Evolutionary conservation across 1,140 invertebrate genomes (phyloP).

Genomic region (Coptotermes formosanus): DNA sequence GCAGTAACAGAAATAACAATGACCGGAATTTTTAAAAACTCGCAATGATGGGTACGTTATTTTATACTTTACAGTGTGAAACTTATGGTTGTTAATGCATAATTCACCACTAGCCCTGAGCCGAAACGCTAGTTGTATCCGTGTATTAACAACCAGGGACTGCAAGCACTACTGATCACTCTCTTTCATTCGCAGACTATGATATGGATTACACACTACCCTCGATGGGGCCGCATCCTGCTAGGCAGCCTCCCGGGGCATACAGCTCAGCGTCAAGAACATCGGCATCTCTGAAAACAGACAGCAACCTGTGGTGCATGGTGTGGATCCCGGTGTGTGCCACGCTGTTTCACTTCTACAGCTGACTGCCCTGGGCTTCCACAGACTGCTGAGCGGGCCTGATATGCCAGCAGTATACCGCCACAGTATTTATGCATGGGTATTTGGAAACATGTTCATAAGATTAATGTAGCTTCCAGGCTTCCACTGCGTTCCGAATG

Average conservation of each 20-base stretch:
- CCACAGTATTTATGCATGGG: background rate
- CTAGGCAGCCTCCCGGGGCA: constrained; percentile 17
- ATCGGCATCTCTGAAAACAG: background rate
- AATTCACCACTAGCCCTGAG: too few relatives aligned
- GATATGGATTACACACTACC: constrained; percentile 16
- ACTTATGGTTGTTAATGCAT: too few relatives aligned
- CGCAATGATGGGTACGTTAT: too few relatives aligned
- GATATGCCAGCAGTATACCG: background rate
- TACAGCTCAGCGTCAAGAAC: background rate
- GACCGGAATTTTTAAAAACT: too few relatives aligned
- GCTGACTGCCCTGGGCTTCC: background rate
- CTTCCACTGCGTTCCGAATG: background rate
- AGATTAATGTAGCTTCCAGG: background rate
- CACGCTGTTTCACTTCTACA: background rate
- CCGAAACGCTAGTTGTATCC: too few relatives aligned
- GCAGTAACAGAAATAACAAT: too few relatives aligned
- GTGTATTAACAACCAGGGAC: too few relatives aligned
- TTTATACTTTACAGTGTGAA: too few relatives aligned
- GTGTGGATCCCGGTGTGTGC: background rate
- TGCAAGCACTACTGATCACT: background rate
- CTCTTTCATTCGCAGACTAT: background rate
- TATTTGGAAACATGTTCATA: background rate
- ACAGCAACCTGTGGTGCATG: background rate
- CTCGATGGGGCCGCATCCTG: constrained; percentile 23
- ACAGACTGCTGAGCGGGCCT: too few relatives aligned